phyloP scores from a whole-genome alignment of 2,888 invertebrate species.

The Drosophila yooni region DNA sequence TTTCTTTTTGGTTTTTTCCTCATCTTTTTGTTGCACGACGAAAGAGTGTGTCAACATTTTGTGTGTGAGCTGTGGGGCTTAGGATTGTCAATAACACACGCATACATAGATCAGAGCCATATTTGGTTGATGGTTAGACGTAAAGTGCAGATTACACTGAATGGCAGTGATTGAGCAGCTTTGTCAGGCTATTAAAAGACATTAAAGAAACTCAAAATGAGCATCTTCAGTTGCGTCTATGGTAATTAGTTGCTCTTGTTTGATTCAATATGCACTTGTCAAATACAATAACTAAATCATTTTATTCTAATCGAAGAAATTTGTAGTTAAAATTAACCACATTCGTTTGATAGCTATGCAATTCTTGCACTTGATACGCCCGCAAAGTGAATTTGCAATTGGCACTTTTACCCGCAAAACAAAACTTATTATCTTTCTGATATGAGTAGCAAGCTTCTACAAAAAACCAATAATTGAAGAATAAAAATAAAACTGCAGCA shows the following conservation, averaged over 20 bases:
- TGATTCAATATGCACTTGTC: background rate
- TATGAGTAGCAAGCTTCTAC: constrained; percentile 7
- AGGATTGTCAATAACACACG: constrained; percentile 34
- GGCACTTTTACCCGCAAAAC: constrained; percentile 11
- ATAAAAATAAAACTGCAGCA: background rate
- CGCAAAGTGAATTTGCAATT: constrained; percentile 1
- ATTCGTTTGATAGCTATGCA: background rate
- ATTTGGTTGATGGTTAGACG: constrained; percentile 23
- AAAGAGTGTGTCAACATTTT: constrained; percentile 54
- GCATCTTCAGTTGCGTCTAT: background rate
- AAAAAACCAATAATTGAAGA: background rate
- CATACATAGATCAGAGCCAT: constrained; percentile 10
- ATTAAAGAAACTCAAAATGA: background rate
- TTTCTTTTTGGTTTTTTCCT: background rate
- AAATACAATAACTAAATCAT: background rate
- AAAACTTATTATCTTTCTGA: constrained; percentile 19
- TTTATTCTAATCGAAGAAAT: background rate
- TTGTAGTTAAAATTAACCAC: background rate
- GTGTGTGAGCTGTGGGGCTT: constrained; percentile 32
- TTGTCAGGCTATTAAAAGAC: constrained; percentile 1
- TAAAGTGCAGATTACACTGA: constrained; percentile 14
- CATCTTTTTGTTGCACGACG: constrained; percentile 5
- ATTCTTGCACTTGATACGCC: background rate
- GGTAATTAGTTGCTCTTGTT: background rate
- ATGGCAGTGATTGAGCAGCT: constrained; percentile 15